These are phyloP conservation scores for Scaptodrosophila latifasciaeformis DNA, from an alignment of 2,888 invertebrate genomes.

Conservation along the genomic window DNA sequence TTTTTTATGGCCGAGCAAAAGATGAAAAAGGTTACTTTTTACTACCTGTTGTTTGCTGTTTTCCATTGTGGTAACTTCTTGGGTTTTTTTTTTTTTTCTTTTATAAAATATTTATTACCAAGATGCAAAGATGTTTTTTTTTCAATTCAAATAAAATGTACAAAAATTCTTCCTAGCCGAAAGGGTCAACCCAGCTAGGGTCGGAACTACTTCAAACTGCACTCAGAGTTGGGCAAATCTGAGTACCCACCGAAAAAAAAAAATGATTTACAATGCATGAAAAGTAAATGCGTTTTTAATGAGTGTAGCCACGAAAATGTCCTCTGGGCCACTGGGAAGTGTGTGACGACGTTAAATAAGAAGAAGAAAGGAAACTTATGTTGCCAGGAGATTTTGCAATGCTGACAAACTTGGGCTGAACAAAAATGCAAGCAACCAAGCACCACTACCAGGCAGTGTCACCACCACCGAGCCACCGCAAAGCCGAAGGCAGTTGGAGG, in stretches of 20 bases:
- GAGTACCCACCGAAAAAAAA: too few relatives aligned
- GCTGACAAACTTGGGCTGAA: conserved; percentile 32
- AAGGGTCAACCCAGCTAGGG: too few relatives aligned
- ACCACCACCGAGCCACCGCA: conserved; percentile 40
- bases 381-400: conserved; percentile 47
- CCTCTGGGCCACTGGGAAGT: background rate
- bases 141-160: too few relatives aligned
- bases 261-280: conserved; percentile 56
- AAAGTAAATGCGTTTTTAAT: conserved; percentile 63
- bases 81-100: conserved; percentile 23
- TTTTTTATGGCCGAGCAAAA: too few relatives aligned
- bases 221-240: too few relatives aligned
- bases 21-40: conserved; percentile 27
- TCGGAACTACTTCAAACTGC: too few relatives aligned
- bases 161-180: too few relatives aligned
- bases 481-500: too few relatives aligned
- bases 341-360: conserved; percentile 20
- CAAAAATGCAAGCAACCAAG: background rate
- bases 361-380: conserved; percentile 48
- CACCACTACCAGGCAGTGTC: background rate
- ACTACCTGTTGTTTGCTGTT: conserved; percentile 30
- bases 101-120: conserved; percentile 43
- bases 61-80: conserved; percentile 15
- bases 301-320: conserved; percentile 27
- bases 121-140: conserved; percentile 9